A percentile compares a stretch with the other conserved stretches of the same genome.
These are phyloP conservation scores for Sitta carolinensis DNA, from an alignment of 2,797 vertebrate species.

Conservation along the genomic window DNA sequence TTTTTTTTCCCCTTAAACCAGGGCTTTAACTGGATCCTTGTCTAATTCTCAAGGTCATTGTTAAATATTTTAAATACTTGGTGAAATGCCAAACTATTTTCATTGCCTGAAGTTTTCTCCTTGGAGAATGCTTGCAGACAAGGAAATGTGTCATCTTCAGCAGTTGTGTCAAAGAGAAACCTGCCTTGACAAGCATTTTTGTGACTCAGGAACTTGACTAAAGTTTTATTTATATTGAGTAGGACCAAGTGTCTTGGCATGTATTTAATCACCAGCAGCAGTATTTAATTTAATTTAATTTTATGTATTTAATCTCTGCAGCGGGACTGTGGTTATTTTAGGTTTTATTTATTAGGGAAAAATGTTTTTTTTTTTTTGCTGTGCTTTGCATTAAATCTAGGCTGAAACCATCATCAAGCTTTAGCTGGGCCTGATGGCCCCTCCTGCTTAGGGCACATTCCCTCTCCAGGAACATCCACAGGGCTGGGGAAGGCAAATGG, in stretches of 20 bases:
- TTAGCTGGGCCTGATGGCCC: background rate
- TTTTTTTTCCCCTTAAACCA: background rate
- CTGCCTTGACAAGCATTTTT: background rate
- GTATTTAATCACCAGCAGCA: background rate
- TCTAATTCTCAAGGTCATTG: conserved; percentile 36
- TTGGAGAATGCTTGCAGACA: conserved; percentile 12
- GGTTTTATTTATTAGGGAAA: background rate
- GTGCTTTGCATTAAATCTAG: background rate
- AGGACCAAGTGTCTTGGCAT: background rate
- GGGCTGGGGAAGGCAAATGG: background rate
- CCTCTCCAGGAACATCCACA: background rate
- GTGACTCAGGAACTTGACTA: background rate
- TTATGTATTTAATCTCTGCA: background rate
- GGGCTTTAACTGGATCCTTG: background rate
- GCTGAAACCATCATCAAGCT: background rate
- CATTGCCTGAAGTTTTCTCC: conserved; percentile 29
- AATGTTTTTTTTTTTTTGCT: background rate
- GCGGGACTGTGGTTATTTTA: background rate
- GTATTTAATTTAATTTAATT: background rate
- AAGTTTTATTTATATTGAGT: background rate
- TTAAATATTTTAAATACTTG: conserved; percentile 63
- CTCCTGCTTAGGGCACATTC: background rate
- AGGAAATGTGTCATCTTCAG: conserved; percentile 24
- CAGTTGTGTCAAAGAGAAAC: background rate
- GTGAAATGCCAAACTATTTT: conserved; percentile 44